Base-by-base conservation (phyloP, 2,113 vertebrate species). In the Petrocephalus zakoni region DNA sequence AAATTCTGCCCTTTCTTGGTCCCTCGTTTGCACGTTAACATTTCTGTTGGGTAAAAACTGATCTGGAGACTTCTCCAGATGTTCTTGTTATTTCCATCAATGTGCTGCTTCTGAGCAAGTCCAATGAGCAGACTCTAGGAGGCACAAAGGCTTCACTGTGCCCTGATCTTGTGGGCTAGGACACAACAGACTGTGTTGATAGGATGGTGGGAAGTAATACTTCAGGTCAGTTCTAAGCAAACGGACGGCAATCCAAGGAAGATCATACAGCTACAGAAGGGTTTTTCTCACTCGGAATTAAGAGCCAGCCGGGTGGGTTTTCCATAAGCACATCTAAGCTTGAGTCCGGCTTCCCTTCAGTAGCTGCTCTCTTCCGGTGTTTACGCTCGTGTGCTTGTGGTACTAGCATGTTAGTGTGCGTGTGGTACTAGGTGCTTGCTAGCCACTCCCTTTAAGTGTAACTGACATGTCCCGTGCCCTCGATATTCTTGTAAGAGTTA, bases 51-150 rank as follows among this genome's bases (percentile, higher is more conserved):
- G 47, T 68, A 17, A 37, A 75, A 2, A 90, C 89, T 61, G 21
- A 88, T 87, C 89, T 34, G n/a, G 88, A 72, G 49, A 78, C 46
- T 72, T 87, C 51, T 75, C 86, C 83, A 47, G 78, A 90, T 53
- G 11, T 86, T 88, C 51, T 81, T 87, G 90, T 90, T 89, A 90
- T 90, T 87, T 90, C 85, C 5, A 78, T 88, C 88, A 86, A 49
- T 89, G 91, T 91, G 92, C 92, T 93, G 90, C 93, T 64, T 85
- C 42, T 75, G 46, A 42, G 51, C 21, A 86, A 8, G 34, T 46
- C 22, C 7, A 53, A 47, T n/a, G 53, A 56, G 6, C 29, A 56
- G n/a, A 42, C 90, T 88, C 92, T 93, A 91, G 90, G 89, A 56
- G 84, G 88, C 61, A 56, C 64, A 13, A 13, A 56, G 55, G 2